phyloP scores from a whole-genome alignment of 2,888 invertebrate genomes.

The Andrena marginata region DNA sequence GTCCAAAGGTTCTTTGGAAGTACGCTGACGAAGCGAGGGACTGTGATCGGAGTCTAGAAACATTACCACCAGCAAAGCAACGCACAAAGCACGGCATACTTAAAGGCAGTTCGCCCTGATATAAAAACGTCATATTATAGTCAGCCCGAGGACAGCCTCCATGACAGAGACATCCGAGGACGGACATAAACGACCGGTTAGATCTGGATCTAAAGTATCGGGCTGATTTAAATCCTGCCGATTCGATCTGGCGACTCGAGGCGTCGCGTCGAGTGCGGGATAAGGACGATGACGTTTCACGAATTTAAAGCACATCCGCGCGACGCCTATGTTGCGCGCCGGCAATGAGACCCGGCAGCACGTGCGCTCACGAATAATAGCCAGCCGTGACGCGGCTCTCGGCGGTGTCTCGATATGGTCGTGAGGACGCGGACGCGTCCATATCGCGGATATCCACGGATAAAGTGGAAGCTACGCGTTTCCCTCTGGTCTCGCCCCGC shows the following conservation, averaged over 20 bases:
- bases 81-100: neutral
- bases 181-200: slow-evolving; percentile 11
- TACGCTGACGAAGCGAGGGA: neutral
- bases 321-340: slow-evolving; percentile 48
- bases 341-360: slow-evolving; percentile 42
- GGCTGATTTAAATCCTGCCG: slow-evolving; percentile 38
- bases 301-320: slow-evolving; percentile 71
- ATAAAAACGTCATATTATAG: slow-evolving; percentile 1
- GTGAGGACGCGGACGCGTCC: slow-evolving; percentile 4
- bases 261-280: slow-evolving; percentile 43
- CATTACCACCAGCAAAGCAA: no score
- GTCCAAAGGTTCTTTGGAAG: neutral
- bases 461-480: slow-evolving; percentile 19
- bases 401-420: slow-evolving; percentile 37
- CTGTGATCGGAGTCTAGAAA: neutral
- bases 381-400: neutral
- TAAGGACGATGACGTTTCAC: slow-evolving; percentile 53
- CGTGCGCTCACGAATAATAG: slow-evolving; percentile 58
- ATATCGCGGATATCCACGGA: slow-evolving; percentile 47
- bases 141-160: neutral
- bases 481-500: neutral
- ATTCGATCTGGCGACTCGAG: slow-evolving; percentile 25
- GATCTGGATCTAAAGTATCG: slow-evolving; percentile 34
- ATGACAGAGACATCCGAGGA: slow-evolving; percentile 31
- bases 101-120: neutral